Percentiles rank a stretch among this genome's conserved stretches.
phyloP scores from a whole-genome alignment of 2,888 invertebrate species.

The Apamea crenata region DNA sequence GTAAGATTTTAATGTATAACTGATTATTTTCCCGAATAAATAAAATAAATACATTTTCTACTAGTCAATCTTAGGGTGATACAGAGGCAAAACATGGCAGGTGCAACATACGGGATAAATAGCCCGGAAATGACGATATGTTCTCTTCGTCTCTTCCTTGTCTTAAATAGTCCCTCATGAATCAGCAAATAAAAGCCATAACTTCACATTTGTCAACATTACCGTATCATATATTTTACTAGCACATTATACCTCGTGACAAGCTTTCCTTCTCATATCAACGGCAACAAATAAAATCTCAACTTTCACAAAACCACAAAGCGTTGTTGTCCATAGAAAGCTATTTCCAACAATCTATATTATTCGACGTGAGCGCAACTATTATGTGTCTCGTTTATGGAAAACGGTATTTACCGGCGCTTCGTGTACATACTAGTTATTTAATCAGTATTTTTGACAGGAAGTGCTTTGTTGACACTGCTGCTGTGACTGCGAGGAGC shows the following conservation, averaged over 20 bases:
- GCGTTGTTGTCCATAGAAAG: slow-evolving; percentile 52
- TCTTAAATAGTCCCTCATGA: neutral
- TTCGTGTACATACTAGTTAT: slow-evolving; percentile 58
- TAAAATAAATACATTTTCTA: too few species aligned
- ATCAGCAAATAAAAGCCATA: neutral
- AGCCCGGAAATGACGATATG: too few species aligned
- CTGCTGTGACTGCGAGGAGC: slow-evolving; percentile 41
- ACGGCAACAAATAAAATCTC: slow-evolving; percentile 44
- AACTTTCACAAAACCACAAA: slow-evolving; percentile 65
- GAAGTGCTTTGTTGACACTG: slow-evolving; percentile 68
- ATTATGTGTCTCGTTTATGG: slow-evolving; percentile 48
- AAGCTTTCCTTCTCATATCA: slow-evolving; percentile 36
- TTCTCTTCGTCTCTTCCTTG: neutral
- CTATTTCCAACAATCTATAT: slow-evolving; percentile 59
- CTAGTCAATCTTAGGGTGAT: too few species aligned
- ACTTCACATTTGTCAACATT: neutral
- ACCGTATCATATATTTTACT: slow-evolving; percentile 12
- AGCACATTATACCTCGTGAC: slow-evolving; percentile 12
- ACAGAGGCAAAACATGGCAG: too few species aligned
- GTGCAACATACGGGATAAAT: too few species aligned
- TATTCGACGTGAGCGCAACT: slow-evolving; percentile 40
- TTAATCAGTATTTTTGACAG: slow-evolving; percentile 70
- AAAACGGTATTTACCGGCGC: slow-evolving; percentile 55
- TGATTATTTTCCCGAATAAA: too few species aligned
- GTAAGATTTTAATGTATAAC: too few species aligned